Evolutionary conservation across 2,888 invertebrate species (phyloP), one percentile per base, ranked within the genome.

Genomic region (Hydroisotoma schaefferi): DNA sequence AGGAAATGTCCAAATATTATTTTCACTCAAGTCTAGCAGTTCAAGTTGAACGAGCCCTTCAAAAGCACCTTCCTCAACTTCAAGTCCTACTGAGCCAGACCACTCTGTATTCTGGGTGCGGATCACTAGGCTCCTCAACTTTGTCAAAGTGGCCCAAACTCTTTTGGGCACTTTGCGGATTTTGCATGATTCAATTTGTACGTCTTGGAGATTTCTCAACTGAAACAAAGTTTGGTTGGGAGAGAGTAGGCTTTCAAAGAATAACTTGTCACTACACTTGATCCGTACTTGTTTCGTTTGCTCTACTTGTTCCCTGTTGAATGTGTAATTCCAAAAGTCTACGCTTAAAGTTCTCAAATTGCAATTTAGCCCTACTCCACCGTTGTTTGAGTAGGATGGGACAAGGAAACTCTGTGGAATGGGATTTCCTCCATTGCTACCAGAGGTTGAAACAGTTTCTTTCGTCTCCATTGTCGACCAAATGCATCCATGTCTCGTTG

Each of bases 101-200:
- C 89, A 90, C 74, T 87, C 85, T 20, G 85, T 85, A 76, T 90
- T 90, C 78, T 88, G 84, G 48, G 90, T 90, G 72, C 87, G 83
- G 69, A 94, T 83, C 62, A 90, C 88, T 70, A 94, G 82, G 80
- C 89, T 90, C 72, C 75, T 73, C 52, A 71, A 71, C 54, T 77
- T 73, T 22, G 15, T 57, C 44, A 52, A 54, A 54, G 53, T 55
- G 15, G 61, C 57, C 60, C 67, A 69, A 20, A 65, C 56, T 43
- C 56, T 37, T 43, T 29, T 44, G 18, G 68, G 75, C 25, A 77
- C 59, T 60, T 71, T 71, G 23, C 74, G 69, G 46, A 77, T 68
- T 67, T 76, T 76, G 67, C 77, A 77, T 26, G 71, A 67, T 25
- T 74, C 73, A 37, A 77, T 71, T 52, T 68, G 60, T 49, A 77